These are phyloP conservation scores for Alouatta palliata DNA, from an alignment of 2,113 vertebrate species.

Conservation along the genomic window DNA sequence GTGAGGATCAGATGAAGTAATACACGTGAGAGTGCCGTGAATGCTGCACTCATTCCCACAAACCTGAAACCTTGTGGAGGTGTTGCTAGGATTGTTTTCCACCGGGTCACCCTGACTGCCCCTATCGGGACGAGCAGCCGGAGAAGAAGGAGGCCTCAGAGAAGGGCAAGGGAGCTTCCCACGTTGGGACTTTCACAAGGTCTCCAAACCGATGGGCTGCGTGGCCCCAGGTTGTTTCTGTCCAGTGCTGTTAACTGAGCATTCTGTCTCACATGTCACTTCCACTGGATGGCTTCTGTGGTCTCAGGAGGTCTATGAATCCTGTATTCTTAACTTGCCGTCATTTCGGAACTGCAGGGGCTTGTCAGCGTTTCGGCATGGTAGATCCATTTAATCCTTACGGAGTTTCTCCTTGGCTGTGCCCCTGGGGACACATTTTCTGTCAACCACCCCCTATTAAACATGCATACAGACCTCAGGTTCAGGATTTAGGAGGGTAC, in stretches of 20 bases:
- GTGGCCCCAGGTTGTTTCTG: not conserved
- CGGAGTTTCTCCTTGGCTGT: not conserved
- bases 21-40: not conserved
- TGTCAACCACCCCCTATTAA: not conserved
- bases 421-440: constrained; percentile 17
- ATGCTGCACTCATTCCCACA: not conserved
- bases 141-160: not conserved
- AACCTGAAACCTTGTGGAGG: not conserved
- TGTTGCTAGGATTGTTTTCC: not conserved
- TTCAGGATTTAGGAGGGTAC: constrained; percentile 23
- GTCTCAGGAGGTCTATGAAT: not conserved
- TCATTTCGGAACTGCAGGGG: not conserved
- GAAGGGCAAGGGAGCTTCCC: not conserved
- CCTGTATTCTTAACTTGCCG: not conserved
- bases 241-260: not conserved
- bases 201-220: not conserved
- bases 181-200: not conserved
- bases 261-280: not conserved
- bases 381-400: not conserved
- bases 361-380: not conserved
- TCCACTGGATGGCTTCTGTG: not conserved
- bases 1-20: not conserved
- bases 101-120: too few relatives aligned
- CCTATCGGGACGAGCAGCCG: not conserved
- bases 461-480: not conserved